Base-by-base conservation (phyloP, 2,797 vertebrate genomes). In the Sus cebifrons region DNA sequence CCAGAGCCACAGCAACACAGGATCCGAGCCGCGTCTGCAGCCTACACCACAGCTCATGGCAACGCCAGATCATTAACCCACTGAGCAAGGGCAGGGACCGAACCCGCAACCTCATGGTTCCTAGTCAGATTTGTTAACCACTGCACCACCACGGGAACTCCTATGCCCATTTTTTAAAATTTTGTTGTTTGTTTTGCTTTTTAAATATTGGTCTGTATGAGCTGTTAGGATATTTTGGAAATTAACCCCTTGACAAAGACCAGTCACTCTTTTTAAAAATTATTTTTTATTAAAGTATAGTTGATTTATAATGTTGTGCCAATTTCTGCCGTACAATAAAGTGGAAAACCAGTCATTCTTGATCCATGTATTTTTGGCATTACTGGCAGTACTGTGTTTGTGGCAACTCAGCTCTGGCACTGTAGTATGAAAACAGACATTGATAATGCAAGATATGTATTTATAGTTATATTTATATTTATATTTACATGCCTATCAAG, bases 401-500 rank as follows among this genome's bases (percentile, higher is more conserved):
- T 54, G 23, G 13, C 64, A 87, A 3, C 5, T 90, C 16, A 84
- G 21, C 40, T 54, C 27, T 78, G 82, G 17, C 67, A 13, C 49
- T n/a, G 11, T 36, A 36, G 27, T 74, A 36, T 73, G 12, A 67
- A 88, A 89, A 32, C 14, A 82, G 56, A 13, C 68, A 86, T 1
- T 29, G 68, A 77, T 16, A 49, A 60, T 54, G 20, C n/a, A 71
- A 86, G 49, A 67, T 92, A 86, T 77, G 73, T 44, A 78, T 79
- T 78, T 91, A 62, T 81, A 64, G 77, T 70, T 91, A 62, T 81
- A 64, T 82, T 70, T 91, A 65, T 77, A 65, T 81, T 67, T 92
- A 71, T 92, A 73, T 86, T 93, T 97, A 74, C 95, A 23, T 93
- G 32, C 40, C 44, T 78, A 73, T 91, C 23, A 95, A 86, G 32